Evolutionary conservation across 2,113 vertebrate species (phyloP), one percentile per base, ranked within the genome.

Genomic region (Ctenodactylus gundi): DNA sequence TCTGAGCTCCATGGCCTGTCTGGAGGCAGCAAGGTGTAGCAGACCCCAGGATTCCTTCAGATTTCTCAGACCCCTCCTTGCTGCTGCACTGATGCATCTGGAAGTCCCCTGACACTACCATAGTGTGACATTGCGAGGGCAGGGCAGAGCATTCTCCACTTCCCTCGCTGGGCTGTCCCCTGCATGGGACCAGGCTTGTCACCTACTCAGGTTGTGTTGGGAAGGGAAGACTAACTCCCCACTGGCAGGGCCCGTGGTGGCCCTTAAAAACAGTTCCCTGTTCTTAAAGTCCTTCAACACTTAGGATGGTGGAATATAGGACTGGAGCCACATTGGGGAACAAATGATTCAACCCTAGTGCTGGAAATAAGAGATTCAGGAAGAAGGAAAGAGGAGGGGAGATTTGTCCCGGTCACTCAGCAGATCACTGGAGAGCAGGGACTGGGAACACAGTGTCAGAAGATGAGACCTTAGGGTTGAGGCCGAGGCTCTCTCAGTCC

Each of bases 11-110:
- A 2, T 6, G 20, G 36, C 36, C 85, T 72, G 44, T 70, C 77
- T 15, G 23, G 83, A 67, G 62, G 2, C 51, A 64, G 17, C 0
- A 6, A 68, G n/a, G 20, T 0, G 0, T 36, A 13, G 7, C 12
- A 53, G 68, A 86, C n/a, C 25, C 13, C 0, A 1, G 55, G 73
- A 7, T 14, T 31, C 62, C 39, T 44, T 49, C 60, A 31, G 46
- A 62, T 9, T 60, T 51, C 41, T 36, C n/a, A 65, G 60, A 13
- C 6, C 14, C 58, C 5, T 0, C 6, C 1, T 8, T 27, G 27
- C 46, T 76, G 31, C 34, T 53, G 5, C 49, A 34, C 57, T 49
- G 39, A 23, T 3, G 27, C 34, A 31, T 60, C 62, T 13, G 4
- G 51, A 1, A 34, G 13, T 62, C 15, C 78, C 67, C 46, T 44